Conservation (phyloP, 2,888 invertebrate genomes). For the Invenusta paracnida region DNA sequence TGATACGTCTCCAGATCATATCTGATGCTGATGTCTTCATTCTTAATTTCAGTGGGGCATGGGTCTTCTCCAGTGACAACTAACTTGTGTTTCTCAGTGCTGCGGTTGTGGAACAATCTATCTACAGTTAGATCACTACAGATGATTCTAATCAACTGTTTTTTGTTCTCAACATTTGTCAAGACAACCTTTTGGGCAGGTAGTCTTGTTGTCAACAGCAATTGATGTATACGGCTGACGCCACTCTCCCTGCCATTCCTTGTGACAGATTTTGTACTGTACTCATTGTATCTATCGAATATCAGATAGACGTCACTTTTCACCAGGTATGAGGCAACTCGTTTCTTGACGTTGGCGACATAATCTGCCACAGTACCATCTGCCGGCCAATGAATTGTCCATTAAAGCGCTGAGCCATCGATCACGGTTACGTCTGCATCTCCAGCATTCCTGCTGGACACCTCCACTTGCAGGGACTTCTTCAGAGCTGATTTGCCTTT, state of each 20-base stretch:
- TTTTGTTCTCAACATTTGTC: not conserved
- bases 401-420: not conserved
- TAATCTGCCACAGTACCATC: not conserved
- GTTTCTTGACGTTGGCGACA: not conserved
- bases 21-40: not conserved
- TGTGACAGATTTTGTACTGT: not conserved
- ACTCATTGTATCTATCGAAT: not conserved
- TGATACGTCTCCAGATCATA: not conserved
- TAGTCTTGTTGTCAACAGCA: not conserved
- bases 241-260: not conserved
- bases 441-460: not conserved
- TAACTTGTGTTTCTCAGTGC: not conserved
- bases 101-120: not conserved
- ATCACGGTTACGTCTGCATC: not conserved
- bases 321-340: not conserved
- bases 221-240: not conserved
- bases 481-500: not conserved
- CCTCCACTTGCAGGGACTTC: not conserved
- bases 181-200: not conserved
- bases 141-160: not conserved
- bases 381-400: not conserved
- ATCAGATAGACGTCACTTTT: not conserved
- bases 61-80: not conserved
- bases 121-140: not conserved
- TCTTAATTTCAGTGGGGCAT: not conserved